Evolutionary conservation across 2,797 vertebrate genomes (phyloP), one percentile per base, ranked within the genome.

Genomic region (Lepus townsendii): DNA sequence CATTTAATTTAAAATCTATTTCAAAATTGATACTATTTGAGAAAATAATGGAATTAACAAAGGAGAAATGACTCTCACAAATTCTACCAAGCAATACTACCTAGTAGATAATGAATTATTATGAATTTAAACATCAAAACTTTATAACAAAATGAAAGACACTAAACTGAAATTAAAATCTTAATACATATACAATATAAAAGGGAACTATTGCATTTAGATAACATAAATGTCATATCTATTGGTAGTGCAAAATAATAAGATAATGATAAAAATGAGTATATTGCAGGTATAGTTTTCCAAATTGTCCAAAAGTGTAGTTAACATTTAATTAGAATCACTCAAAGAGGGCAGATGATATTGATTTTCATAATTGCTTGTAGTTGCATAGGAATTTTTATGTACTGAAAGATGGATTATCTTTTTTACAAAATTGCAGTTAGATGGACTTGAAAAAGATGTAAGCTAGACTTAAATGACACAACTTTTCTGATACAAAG

Each of bases 11-110:
- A 24, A 87, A 30, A 69, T 94, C 20, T 87, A 69, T 32, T 87
- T 75, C 19, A 78, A 9, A 71, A 2, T 66, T 82, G 57, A 84
- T 20, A 3, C 7, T 88, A 2, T 57, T 13, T 69, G 27, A 78
- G 35, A 86, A 90, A 83, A 86, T 68, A 93, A 66, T 30, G 22
- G 5, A 86, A 69, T 69, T 50, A 79, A 83, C 20, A 93, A 92
- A 86, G 71, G n/a, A 47, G 60, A 91, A 95, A 76, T 20, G 42
- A 10, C 38, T 73, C 13, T 69, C 32, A 89, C 86, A 91, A 78
- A 0, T 19, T 91, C 38, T 85, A 38, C n/a, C 26, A 84, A 47
- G 6, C 13, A 63, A 68, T 57, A 76, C 6, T n/a, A 30, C 24
- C 17, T 92, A 78, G 2, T n/a, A 63, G 30, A 69, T 52, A 7